Base-by-base conservation (phyloP, 2,113 vertebrate genomes). In the Tragelaphus imberbis region DNA sequence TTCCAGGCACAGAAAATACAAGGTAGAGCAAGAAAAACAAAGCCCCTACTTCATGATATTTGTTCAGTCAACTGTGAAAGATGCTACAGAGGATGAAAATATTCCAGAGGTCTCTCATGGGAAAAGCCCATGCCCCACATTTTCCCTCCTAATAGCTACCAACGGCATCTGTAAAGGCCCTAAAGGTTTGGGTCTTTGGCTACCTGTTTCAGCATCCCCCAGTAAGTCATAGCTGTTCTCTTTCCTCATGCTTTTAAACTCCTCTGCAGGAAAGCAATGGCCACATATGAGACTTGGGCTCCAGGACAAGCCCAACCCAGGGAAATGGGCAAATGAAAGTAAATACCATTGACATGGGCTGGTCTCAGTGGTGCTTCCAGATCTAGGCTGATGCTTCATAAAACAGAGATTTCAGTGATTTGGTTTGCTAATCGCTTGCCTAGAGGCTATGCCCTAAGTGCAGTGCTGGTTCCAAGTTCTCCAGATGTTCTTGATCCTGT, bases 401-500 rank as follows among this genome's bases (percentile, higher is more conserved):
- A 93, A 95, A 97, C 49, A 97, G 86, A 81, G 44, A 90, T 84
- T 97, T 81, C 58, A 92, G 92, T 98, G 97, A 97, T 91, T 97
- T 96, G 36, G 47, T 97, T 92, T 94, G 89, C 96, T 96, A 94
- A 98, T 95, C 9, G 0, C 90, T 97, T 97, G 98, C 97, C 97
- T 97, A 98, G 91, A 97, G 97, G 98, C 97, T 97, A 88, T 98
- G 97, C 98, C 98, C 97, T 97, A 91, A 98, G 90, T 36, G 7
- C 27, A 36, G 44, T 58, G 63, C 75, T 90, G 56, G 90, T 92
- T 98, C 98, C 98, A 98, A 98, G 96, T 97, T 97, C 96, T 97
- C 97, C 98, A 98, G 98, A 97, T 98, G 98, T 98, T 97, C 98
- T 92, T 97, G 98, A 98, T 98, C 96, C 96, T 88, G 33, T 96